Conservation (phyloP, 2,113 vertebrate species). For the Sigmodon hispidus region DNA sequence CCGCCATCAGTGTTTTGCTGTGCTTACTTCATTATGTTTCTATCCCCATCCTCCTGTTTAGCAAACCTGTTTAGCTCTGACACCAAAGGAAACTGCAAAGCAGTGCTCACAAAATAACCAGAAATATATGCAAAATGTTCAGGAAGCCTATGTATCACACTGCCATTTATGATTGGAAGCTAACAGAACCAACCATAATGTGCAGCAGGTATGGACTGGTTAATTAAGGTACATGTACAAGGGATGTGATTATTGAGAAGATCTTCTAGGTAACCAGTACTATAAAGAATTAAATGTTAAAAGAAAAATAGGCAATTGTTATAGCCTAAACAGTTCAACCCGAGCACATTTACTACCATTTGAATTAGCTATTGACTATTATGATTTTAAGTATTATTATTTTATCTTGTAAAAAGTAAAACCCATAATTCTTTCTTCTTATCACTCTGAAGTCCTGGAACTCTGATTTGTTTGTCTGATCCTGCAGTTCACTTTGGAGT, state of each 20-base stretch:
- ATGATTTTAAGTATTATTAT: background rate
- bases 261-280: background rate
- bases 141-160: background rate
- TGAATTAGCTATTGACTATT: background rate
- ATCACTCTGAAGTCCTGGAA: background rate
- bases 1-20: conserved; percentile 1
- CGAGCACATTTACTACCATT: background rate
- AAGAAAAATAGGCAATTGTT: background rate
- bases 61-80: background rate
- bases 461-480: background rate
- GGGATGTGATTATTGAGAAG: background rate
- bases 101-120: conserved; percentile 20
- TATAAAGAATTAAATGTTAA: background rate
- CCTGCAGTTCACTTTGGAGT: background rate
- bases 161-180: background rate
- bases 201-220: background rate
- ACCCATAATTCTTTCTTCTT: background rate
- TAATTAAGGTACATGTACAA: background rate
- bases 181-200: conserved; percentile 4
- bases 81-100: background rate
- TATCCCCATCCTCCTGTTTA: background rate
- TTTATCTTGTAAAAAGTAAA: conserved; percentile 15
- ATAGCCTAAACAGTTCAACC: background rate
- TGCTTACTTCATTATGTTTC: background rate
- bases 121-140: background rate